Conservation (phyloP, 2,888 invertebrate genomes). For the Panzeria rudis region DNA sequence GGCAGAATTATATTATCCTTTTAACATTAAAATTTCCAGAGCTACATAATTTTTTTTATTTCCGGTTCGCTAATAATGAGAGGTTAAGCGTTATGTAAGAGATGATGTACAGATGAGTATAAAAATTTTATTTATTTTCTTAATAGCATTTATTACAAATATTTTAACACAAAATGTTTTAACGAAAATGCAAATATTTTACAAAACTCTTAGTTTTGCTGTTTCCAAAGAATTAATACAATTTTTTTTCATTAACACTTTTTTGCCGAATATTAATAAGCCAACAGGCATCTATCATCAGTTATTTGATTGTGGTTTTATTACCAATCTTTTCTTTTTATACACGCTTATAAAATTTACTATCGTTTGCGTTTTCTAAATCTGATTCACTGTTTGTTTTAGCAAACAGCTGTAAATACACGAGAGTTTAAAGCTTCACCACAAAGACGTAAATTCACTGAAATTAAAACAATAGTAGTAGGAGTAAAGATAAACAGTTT, state of each 20-base stretch:
- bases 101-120: too few species aligned
- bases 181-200: neutral
- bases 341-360: constrained; percentile 36
- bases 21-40: too few species aligned
- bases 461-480: constrained; percentile 28
- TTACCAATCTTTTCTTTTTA: neutral
- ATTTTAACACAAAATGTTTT: too few species aligned
- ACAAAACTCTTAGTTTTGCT: neutral
- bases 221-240: neutral
- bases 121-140: too few species aligned
- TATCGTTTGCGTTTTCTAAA: constrained; percentile 21
- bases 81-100: too few species aligned
- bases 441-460: constrained; percentile 17
- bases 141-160: too few species aligned
- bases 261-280: neutral
- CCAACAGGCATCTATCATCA: neutral
- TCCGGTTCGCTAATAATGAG: too few species aligned
- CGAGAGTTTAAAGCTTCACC: neutral
- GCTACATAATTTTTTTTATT: too few species aligned
- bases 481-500: constrained; percentile 22
- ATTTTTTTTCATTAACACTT: neutral
- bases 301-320: constrained; percentile 21
- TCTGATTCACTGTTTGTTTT: constrained; percentile 50
- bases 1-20: too few species aligned
- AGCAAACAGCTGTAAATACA: constrained; percentile 42